These are phyloP conservation scores for Carpatolechia fugitivella DNA, from an alignment of 2,888 invertebrate genomes.

Conservation along the genomic window DNA sequence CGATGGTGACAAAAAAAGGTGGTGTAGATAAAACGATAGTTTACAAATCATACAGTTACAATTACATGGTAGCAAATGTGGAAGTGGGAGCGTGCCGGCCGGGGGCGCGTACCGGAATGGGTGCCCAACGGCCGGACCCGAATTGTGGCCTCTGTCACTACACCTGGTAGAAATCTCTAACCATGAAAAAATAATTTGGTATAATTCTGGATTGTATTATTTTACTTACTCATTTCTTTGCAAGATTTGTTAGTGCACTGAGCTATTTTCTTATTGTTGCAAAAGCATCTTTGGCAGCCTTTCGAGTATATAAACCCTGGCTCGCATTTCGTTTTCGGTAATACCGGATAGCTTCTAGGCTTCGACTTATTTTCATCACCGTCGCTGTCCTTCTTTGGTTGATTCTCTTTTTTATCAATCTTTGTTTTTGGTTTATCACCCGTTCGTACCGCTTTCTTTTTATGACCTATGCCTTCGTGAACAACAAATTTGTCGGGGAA, in stretches of 20 bases:
- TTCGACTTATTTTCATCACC: too few relatives aligned
- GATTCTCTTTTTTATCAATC: neutral
- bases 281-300: slow-evolving; percentile 48
- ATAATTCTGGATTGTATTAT: too few relatives aligned
- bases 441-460: neutral
- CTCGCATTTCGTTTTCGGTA: slow-evolving; percentile 33
- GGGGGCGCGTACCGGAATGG: too few relatives aligned
- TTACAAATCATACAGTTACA: too few relatives aligned
- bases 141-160: too few relatives aligned
- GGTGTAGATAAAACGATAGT: too few relatives aligned
- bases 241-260: slow-evolving; percentile 26
- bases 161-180: too few relatives aligned
- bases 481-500: slow-evolving; percentile 12
- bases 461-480: neutral
- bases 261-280: slow-evolving; percentile 29
- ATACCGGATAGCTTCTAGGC: slow-evolving; percentile 16
- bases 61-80: too few relatives aligned
- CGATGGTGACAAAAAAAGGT: too few relatives aligned
- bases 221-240: slow-evolving; percentile 10
- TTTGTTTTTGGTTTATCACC: neutral
- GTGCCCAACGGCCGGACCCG: too few relatives aligned
- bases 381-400: neutral
- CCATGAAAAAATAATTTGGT: neutral
- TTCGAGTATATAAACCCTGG: slow-evolving; percentile 49
- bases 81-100: too few relatives aligned